Evolutionary conservation across 2,888 invertebrate genomes (phyloP), one percentile per base, ranked within the genome.

Genomic region (Diplolepis rosae): DNA sequence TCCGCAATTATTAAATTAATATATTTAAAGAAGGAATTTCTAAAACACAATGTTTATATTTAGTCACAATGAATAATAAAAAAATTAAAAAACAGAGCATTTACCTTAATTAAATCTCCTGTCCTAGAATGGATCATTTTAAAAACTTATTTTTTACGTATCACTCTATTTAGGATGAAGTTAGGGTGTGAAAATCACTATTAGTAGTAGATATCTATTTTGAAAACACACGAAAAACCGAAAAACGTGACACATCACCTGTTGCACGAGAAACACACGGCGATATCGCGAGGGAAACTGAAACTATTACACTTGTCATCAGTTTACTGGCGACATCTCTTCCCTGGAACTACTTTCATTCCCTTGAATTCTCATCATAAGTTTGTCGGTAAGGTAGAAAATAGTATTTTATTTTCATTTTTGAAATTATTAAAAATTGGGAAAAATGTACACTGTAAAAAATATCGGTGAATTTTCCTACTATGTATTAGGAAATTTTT

Each of bases 201-300:
- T 35, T 3, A 39, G 35, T 56, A 6, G 18, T 1, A 39, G 2
- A 6, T 1, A 39, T 6, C 24, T 61, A 61, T 61, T 61, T 39
- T 61, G 13, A 5, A 61, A 61, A 61, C 18, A 32, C 22, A 56
- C 32, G n/a, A 4, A 22, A 24, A 24, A 24, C 7, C n/a, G 7
- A 27, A 61, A 61, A 39, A 61, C 22, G n/a, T 61, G 39, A 35
- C 22, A 39, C n/a, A 61, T 39, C 61, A 61, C 61, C 61, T 61
- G 61, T 61, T 61, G 61, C 61, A 39, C 61, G 61, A 35, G 35
- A 61, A 61, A 61, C 27, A 22, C 61, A 61, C 61, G 24, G 24
- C 61, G 61, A 61, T 35, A 61, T 61, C 39, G 61, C 61, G 61
- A 61, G 61, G 61, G 61, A 39, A 61, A 61, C 61, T 61, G 61